Conservation (phyloP, 1,140 invertebrate species). For the Argopecten irradians region DNA sequence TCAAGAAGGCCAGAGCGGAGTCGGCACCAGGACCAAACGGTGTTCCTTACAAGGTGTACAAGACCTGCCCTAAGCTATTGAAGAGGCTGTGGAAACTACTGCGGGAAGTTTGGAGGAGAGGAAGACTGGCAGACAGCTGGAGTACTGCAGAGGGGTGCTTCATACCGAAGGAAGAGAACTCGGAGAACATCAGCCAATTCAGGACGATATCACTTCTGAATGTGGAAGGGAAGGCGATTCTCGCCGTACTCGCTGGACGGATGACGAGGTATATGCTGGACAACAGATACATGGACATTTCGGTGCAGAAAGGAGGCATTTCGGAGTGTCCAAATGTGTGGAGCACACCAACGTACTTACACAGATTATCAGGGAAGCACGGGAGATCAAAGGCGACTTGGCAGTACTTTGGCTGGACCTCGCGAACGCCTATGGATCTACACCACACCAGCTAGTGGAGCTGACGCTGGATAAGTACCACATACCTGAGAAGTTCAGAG, state of each 20-base stretch:
- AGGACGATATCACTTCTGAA: neutral
- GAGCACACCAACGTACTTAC: slow-evolving; percentile 39
- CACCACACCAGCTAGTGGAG: slow-evolving; percentile 42
- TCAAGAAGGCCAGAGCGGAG: neutral
- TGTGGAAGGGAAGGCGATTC: neutral
- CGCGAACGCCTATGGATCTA: slow-evolving; percentile 48
- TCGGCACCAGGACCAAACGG: neutral
- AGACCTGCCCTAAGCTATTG: neutral
- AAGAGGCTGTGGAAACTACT: neutral
- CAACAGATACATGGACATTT: slow-evolving; percentile 40
- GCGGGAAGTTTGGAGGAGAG: no score
- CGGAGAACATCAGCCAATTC: neutral
- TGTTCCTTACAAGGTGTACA: neutral
- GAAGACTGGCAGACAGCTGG: neutral
- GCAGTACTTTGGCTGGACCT: slow-evolving; percentile 57
- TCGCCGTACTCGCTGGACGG: neutral
- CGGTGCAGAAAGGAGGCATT: slow-evolving; percentile 49
- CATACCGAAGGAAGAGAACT: neutral
- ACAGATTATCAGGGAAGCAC: slow-evolving; percentile 41
- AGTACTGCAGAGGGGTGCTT: neutral
- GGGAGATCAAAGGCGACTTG: slow-evolving; percentile 37
- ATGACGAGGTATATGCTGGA: slow-evolving; percentile 32
- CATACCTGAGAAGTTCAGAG: slow-evolving; percentile 27
- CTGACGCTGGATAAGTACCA: slow-evolving; percentile 38
- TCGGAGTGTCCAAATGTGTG: slow-evolving; percentile 41